Base-by-base conservation (phyloP, 2,113 vertebrate species). In the Nothobranchius kuhntae region DNA sequence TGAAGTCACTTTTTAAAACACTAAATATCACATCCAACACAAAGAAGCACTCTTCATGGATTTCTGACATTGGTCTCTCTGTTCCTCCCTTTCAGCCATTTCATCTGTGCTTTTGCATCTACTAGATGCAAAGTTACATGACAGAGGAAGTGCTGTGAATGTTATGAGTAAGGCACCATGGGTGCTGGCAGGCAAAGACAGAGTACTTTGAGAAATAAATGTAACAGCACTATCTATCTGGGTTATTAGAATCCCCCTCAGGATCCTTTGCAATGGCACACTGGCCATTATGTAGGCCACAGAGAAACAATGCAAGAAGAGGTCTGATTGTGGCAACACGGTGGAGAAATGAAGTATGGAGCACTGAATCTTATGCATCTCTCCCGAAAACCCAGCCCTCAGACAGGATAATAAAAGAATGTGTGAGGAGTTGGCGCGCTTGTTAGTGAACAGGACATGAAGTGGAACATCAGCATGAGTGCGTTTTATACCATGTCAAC, bases 221-320 rank as follows among this genome's bases (percentile, higher is more conserved):
- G 86, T 92, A 93, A 85, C 93, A 92, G 91, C 81, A 77, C 93
- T 91, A 93, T 94, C 91, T 93, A 93, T 94, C 92, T 93, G 91
- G 91, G 92, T 93, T 93, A 94, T 93, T 92, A 93, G 89, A 90
- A 86, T 73, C 69, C 89, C 90, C 91, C 92, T 91, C 84, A 85
- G 91, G 91, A 89, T 91, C 86, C 80, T 78, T 86, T 86, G 83
- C 86, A 86, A 89, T 89, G 89, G 83, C 91, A 87, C 76, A 79
- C 86, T 86, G 78, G 80, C 86, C 83, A 89, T 93, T 92, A 94
- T 93, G 88, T 94, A 93, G 93, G 93, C 90, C 93, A 93, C 81
- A 81, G 78, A 82, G 87, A 92, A 90, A 91, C 85, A 86, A 87
- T 83, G 71, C 74, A 56, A 61, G 57, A 78, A 80, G 72, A 77